These are phyloP conservation scores for Neodiprion fabricii DNA, from an alignment of 1,140 invertebrate genomes.

Conservation along the genomic window DNA sequence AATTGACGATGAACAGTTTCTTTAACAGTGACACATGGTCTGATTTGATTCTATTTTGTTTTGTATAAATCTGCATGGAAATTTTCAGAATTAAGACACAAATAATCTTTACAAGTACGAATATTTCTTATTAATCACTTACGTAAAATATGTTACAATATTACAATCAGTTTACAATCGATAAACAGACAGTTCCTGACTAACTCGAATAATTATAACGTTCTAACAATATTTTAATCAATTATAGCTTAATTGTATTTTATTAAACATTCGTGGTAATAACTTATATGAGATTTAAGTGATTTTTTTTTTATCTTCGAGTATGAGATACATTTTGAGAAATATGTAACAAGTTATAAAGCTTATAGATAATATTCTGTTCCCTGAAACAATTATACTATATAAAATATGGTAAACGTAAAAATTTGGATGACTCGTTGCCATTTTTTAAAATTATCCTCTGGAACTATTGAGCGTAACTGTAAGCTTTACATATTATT, in stretches of 20 bases:
- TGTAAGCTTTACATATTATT: conserved; percentile 8
- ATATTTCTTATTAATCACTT: conserved; percentile 59
- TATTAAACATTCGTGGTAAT: conserved; percentile 18
- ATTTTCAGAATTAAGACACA: no score
- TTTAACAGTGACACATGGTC: no score
- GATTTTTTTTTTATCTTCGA: conserved; percentile 27
- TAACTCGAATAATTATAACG: conserved; percentile 40
- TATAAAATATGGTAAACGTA: conserved; percentile 8
- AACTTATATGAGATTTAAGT: conserved; percentile 12
- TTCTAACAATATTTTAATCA: conserved; percentile 53
- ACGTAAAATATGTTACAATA: conserved; percentile 62
- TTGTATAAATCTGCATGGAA: no score
- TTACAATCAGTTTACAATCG: conserved; percentile 56
- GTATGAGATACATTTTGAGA: conserved; percentile 46
- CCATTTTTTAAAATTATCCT: background rate
- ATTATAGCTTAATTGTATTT: background rate
- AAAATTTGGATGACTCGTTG: background rate
- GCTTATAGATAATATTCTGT: conserved; percentile 5
- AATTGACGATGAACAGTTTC: no score
- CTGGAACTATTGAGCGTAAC: background rate
- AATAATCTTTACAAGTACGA: conserved; percentile 35
- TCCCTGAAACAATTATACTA: background rate
- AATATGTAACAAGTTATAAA: conserved; percentile 8
- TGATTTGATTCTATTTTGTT: no score
- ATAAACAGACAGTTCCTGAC: conserved; percentile 53